These are phyloP conservation scores for Microctonus hyperodae DNA, from an alignment of 2,888 invertebrate genomes.

Conservation along the genomic window DNA sequence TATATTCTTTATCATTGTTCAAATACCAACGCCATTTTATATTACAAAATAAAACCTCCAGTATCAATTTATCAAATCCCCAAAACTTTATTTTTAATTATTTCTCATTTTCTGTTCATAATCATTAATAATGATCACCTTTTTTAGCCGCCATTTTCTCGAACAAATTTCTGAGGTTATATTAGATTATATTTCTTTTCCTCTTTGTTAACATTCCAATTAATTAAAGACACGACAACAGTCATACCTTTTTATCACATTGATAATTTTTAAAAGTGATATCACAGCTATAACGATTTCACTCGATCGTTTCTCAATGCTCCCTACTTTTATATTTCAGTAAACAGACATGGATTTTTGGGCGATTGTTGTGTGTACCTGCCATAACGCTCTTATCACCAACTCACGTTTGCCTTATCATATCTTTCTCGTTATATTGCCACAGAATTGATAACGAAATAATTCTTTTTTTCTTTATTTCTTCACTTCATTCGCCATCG, in stretches of 20 bases:
- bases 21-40: background rate
- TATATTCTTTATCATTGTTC: background rate
- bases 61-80: too few species aligned
- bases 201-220: background rate
- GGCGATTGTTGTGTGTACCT: slow-evolving; percentile 21
- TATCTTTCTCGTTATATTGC: slow-evolving; percentile 23
- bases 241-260: slow-evolving; percentile 5
- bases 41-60: too few species aligned
- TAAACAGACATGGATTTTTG: slow-evolving; percentile 36
- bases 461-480: slow-evolving; percentile 3
- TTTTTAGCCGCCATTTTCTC: too few species aligned
- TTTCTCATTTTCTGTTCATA: too few species aligned
- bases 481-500: background rate
- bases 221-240: background rate
- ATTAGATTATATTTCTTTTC: background rate
- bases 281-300: background rate
- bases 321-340: slow-evolving; percentile 14
- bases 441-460: slow-evolving; percentile 27
- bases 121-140: too few species aligned
- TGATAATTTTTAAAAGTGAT: slow-evolving; percentile 26
- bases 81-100: too few species aligned
- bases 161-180: too few species aligned
- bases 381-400: slow-evolving; percentile 15
- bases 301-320: slow-evolving; percentile 11
- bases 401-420: slow-evolving; percentile 22